Evolutionary conservation across 1,140 invertebrate species (phyloP), one percentile per base, ranked within the genome.

Genomic region (Melanaphis sacchari): DNA sequence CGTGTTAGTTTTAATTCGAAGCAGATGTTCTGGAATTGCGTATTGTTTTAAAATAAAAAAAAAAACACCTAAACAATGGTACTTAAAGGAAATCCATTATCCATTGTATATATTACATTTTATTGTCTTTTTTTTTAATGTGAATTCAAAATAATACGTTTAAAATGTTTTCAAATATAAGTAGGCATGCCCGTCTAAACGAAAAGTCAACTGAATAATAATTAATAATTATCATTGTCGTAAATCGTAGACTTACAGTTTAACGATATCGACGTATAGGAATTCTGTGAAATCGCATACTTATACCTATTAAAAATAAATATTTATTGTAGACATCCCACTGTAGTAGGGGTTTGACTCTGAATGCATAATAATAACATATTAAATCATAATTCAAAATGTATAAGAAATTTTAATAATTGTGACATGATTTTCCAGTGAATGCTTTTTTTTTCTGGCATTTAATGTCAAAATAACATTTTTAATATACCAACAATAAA

Each of bases 31-130:
- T n/a, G 41, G 43, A 87, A 87, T n/a, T 46, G 31, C 31, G 41
- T 46, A 46, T 87, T 87, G 85, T 87, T 87, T 87, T 46, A 18
- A 41, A 85, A 46, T 15, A 43, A 46, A 43, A 46, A 87, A 87
- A 46, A 87, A 31, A 31, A 26, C 26, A 46, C 31, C 18, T 46
- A 46, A 46, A 87, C 85, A 87, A 87, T 46, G 40, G 85, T 36
- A n/a, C 85, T 87, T n/a, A 87, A 87, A 87, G 43, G 43, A 87
- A 87, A 87, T 87, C 85, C 85, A 87, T 87, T 87, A 87, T 31
- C 85, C 85, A 46, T 87, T 87, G 85, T 46, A n/a, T 46, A 31
- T 43, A 21, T 85, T 46, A n/a, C 41, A 18, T 46, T 43, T 87
- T 46, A 46, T 21, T 87, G 85, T 87, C 22, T 82, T 41, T 41